Conservation (phyloP, 64 coral and sea anemone genomes). For the Dendrophyllia cribrosa region DNA sequence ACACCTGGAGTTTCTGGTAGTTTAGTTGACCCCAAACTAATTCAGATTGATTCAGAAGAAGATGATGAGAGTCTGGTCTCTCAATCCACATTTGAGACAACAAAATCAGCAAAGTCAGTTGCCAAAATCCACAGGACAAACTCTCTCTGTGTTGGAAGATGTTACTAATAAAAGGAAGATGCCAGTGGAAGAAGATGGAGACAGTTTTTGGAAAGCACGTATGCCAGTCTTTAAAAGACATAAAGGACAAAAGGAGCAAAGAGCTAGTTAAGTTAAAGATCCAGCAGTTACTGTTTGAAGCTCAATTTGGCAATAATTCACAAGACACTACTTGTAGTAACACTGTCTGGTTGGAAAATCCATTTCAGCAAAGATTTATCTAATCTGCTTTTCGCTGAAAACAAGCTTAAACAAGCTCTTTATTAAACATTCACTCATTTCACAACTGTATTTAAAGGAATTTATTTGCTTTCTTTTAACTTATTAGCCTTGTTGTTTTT, state of each 20-base stretch:
- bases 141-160: slow-evolving; percentile 36
- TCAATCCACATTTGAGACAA: slow-evolving; percentile 32
- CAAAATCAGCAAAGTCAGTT: slow-evolving; percentile 24
- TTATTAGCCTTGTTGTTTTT: too few relatives aligned
- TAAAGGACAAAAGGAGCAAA: slow-evolving; percentile 65
- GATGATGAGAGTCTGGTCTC: slow-evolving; percentile 10
- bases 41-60: slow-evolving; percentile 12
- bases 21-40: neutral
- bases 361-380: neutral
- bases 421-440: neutral
- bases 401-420: neutral
- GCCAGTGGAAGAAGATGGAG: slow-evolving; percentile 59
- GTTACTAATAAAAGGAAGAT: slow-evolving; percentile 34
- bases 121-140: slow-evolving; percentile 33
- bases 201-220: slow-evolving; percentile 66
- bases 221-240: slow-evolving; percentile 55
- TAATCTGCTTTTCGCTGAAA: neutral
- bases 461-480: neutral
- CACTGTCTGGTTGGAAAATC: neutral
- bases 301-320: slow-evolving; percentile 36
- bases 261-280: slow-evolving; percentile 70
- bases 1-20: neutral
- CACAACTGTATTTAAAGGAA: neutral
- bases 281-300: slow-evolving; percentile 68
- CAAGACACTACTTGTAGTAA: neutral